phyloP scores from a whole-genome alignment of 2,797 vertebrate species.

The Gephyroberyx darwinii region DNA sequence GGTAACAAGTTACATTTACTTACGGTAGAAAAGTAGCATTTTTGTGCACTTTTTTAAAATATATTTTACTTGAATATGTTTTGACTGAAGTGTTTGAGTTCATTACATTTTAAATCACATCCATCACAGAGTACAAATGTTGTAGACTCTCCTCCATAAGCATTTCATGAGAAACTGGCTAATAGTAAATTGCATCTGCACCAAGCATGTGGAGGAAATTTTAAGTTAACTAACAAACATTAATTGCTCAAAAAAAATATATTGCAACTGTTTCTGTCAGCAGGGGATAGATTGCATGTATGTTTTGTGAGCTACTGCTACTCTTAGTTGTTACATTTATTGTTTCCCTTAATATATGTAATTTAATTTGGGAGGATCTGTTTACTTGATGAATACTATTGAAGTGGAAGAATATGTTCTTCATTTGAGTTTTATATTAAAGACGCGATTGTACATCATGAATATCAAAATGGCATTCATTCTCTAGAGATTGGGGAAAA shows the following conservation, averaged over 20 bases:
- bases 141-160: no score
- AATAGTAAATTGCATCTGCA: no score
- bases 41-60: no score
- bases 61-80: no score
- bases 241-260: background rate
- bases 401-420: background rate
- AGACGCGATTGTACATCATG: constrained; percentile 16
- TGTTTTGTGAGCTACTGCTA: constrained; percentile 25
- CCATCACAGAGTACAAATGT: no score
- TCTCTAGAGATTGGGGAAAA: constrained; percentile 24
- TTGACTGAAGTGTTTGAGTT: no score
- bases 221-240: no score
- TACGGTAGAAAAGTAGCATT: no score
- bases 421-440: constrained; percentile 12
- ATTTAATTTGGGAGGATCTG: constrained; percentile 21
- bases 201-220: no score
- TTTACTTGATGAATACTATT: constrained; percentile 31
- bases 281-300: constrained; percentile 1
- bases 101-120: no score
- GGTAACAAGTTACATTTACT: no score
- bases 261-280: constrained; percentile 16
- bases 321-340: background rate
- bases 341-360: constrained; percentile 26
- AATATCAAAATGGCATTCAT: constrained; percentile 38
- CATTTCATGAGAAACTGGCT: no score